Percentiles rank a stretch among this genome's conserved stretches.
Evolutionary conservation across 1,140 invertebrate species (phyloP).

Genomic region (Maconellicoccus hirsutus): DNA sequence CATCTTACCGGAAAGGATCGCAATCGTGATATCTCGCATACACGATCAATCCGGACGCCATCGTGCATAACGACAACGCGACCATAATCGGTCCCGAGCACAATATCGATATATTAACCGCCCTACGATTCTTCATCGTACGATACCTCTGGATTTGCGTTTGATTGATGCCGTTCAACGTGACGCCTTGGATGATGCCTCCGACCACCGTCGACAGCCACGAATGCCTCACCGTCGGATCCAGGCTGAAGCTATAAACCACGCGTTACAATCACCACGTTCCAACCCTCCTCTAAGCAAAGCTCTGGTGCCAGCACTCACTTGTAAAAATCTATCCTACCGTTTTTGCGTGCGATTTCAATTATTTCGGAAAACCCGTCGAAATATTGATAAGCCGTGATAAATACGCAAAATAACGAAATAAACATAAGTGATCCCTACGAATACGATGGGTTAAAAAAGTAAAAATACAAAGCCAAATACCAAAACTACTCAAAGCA

Average conservation of each 20-base stretch:
- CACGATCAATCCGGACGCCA: conserved; percentile 62
- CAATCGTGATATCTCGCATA: conserved; percentile 61
- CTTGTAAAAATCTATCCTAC: conserved; percentile 53
- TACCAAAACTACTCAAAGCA: too few species aligned
- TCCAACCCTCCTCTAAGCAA: neutral
- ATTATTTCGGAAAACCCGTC: conserved; percentile 52
- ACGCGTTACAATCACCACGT: neutral
- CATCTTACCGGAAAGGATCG: conserved; percentile 47
- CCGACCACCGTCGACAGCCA: conserved; percentile 60
- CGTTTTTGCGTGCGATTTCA: conserved; percentile 48
- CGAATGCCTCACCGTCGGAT: conserved; percentile 62
- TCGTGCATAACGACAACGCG: conserved; percentile 52
- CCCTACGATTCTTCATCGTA: conserved; percentile 51
- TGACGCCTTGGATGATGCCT: conserved; percentile 55
- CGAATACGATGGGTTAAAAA: neutral
- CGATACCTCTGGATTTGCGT: conserved; percentile 73
- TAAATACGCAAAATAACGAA: neutral
- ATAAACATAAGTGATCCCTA: neutral
- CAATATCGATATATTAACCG: conserved; percentile 51
- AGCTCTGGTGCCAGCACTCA: conserved; percentile 22
- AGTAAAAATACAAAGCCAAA: neutral
- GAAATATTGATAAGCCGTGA: neutral
- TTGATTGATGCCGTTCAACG: conserved; percentile 73
- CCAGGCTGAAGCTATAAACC: conserved; percentile 42
- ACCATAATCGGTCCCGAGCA: conserved; percentile 55